These are phyloP conservation scores for Caranx melampygus DNA, from an alignment of 2,113 vertebrate species.

Conservation along the genomic window DNA sequence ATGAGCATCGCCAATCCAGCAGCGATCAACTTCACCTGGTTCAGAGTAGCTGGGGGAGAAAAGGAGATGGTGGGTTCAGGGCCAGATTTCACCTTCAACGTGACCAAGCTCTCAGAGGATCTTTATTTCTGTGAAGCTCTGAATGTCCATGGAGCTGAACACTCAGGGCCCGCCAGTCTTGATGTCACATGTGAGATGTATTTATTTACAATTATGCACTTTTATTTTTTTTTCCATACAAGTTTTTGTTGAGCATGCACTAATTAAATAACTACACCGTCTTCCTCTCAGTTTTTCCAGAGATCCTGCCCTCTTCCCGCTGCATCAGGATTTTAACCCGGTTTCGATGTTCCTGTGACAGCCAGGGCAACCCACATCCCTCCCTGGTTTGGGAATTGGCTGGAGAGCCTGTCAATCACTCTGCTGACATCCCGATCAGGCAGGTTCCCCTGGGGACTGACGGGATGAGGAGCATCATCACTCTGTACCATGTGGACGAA, in stretches of 20 bases:
- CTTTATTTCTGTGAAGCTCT: conserved; percentile 66
- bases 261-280: neutral
- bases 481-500: conserved; percentile 30
- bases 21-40: conserved; percentile 77
- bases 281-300: conserved; percentile 64
- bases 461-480: conserved; percentile 57
- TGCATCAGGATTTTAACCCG: conserved; percentile 58
- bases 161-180: conserved; percentile 30
- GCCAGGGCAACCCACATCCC: conserved; percentile 77
- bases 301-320: conserved; percentile 69
- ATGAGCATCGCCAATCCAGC: conserved; percentile 70
- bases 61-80: conserved; percentile 48
- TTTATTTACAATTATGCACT: neutral
- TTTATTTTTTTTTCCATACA: neutral
- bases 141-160: conserved; percentile 63
- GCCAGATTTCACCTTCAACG: conserved; percentile 59
- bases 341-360: conserved; percentile 72
- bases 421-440: conserved; percentile 48
- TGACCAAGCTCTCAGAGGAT: conserved; percentile 70
- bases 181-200: conserved; percentile 72
- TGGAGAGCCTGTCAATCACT: conserved; percentile 64
- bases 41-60: conserved; percentile 54
- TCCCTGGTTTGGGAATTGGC: conserved; percentile 73
- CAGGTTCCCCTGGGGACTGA: conserved; percentile 37
- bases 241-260: neutral